These are phyloP conservation scores for Mareca penelope DNA, from an alignment of 2,797 vertebrate species.

Conservation along the genomic window DNA sequence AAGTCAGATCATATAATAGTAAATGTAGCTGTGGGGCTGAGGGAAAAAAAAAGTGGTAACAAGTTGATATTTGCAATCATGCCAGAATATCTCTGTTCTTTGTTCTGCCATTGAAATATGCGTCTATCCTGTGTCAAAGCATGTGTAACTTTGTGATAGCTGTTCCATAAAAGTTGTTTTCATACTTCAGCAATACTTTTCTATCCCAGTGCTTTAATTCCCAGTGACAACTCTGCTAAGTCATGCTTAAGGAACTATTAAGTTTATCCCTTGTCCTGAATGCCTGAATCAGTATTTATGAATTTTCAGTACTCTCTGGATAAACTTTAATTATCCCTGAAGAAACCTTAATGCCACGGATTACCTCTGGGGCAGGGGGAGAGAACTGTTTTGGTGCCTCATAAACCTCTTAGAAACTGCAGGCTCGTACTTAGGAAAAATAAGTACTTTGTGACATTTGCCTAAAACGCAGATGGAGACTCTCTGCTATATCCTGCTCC, in stretches of 20 bases:
- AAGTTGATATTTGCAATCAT: neutral
- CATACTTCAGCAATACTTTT: neutral
- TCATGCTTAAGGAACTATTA: neutral
- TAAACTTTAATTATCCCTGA: neutral
- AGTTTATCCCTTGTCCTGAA: neutral
- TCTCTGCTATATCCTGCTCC: neutral
- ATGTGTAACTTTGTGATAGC: neutral
- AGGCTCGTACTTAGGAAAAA: neutral
- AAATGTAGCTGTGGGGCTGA: neutral
- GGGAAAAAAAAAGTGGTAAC: neutral
- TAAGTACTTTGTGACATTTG: neutral
- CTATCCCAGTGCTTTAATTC: neutral
- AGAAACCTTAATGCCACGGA: neutral
- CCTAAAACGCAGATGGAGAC: neutral
- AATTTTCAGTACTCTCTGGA: neutral
- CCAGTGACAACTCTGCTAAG: neutral
- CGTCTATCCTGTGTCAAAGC: neutral
- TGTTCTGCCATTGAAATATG: neutral
- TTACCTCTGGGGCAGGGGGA: neutral
- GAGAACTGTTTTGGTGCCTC: neutral
- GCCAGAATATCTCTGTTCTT: neutral
- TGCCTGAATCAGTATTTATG: neutral
- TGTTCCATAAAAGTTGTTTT: slow-evolving; percentile 8
- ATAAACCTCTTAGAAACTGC: neutral
- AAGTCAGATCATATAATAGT: neutral